Evolutionary conservation across 2,113 vertebrate species (phyloP), one percentile per base, ranked within the genome.

Genomic region (Sula dactylatra): DNA sequence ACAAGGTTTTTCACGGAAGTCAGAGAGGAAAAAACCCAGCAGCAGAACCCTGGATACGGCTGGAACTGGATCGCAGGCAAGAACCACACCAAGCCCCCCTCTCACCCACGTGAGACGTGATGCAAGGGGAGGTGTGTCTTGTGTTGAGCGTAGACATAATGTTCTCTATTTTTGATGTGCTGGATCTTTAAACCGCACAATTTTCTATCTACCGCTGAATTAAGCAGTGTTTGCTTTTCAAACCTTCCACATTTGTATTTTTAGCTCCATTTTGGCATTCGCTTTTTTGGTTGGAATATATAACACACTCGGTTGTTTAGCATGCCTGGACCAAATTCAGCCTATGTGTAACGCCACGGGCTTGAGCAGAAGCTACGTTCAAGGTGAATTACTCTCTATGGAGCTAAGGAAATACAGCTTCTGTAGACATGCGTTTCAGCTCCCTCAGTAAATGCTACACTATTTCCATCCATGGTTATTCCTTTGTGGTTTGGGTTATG

Each of bases 401-500:
- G 95, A 87, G 67, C 91, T 52, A 38, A 91, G 95, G 96, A 94
- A 97, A 95, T 82, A 65, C 93, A 87, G 96, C 96, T 96, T 90
- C 96, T 95, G 95, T 73, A 82, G 95, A 72, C 85, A 94, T 1
- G n/a, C 79, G 10, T 86, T 93, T 93, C 96, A 73, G 74, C 93
- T 94, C 93, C 89, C 94, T 95, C 89, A 40, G 84, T 94, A 90
- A 95, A 96, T 11, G 89, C 95, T 95, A 70, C 95, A 82, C 95
- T 97, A 90, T 97, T 95, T 97, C 96, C 93, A 97, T 93, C 95
- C 93, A 42, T 6, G 86, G 54, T 66, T 93, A 95, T 87, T 94
- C 95, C 91, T 91, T 79, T 88, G 97, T 96, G 97, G 97, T 97
- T 97, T 97, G 94, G 96, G 91, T 88, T 97, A 96, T 88, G 94